phyloP scores from a whole-genome alignment of 1,140 invertebrate species.

The Pemphigus obesinymphae region DNA sequence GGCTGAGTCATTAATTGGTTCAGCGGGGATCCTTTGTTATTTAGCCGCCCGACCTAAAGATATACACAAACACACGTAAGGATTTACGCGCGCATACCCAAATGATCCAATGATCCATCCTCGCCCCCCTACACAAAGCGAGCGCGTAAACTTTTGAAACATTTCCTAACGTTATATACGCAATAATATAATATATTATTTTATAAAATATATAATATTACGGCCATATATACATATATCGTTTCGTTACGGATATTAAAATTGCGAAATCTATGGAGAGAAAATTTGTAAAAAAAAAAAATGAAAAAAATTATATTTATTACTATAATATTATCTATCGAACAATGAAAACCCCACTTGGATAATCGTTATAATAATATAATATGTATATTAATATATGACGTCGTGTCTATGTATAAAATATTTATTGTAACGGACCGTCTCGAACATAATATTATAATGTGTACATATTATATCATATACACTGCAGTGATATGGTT shows the following conservation, averaged over 20 bases:
- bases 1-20: constrained; percentile 41
- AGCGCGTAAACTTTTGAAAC: too few relatives aligned
- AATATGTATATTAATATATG: neutral
- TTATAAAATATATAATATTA: neutral
- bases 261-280: too few relatives aligned
- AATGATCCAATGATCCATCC: neutral
- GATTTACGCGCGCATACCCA: neutral
- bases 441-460: neutral
- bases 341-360: neutral
- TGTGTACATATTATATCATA: too few relatives aligned
- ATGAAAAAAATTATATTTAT: too few relatives aligned
- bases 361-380: too few relatives aligned
- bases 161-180: too few relatives aligned
- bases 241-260: too few relatives aligned
- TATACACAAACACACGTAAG: neutral
- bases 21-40: constrained; percentile 37
- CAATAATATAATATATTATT: neutral
- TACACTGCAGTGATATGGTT: neutral
- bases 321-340: too few relatives aligned
- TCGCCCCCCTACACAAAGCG: too few relatives aligned
- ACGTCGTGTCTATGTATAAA: neutral
- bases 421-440: neutral
- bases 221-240: neutral
- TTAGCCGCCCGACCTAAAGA: neutral
- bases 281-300: too few relatives aligned